phyloP scores from a whole-genome alignment of 2,888 invertebrate species.

The Glaucopsyche alexis region DNA sequence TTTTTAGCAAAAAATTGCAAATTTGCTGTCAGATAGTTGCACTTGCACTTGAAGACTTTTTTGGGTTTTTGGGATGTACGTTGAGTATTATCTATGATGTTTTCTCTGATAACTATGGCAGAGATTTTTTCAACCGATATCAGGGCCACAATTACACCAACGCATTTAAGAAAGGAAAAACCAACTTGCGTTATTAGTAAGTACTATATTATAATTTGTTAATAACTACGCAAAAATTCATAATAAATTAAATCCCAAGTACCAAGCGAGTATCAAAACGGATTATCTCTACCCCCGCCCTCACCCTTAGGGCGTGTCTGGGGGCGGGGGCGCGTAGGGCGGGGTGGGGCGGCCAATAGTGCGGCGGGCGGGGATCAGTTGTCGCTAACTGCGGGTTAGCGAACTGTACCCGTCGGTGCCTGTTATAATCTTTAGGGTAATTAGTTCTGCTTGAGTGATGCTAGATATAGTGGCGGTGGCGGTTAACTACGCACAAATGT shows the following conservation, averaged over 20 bases:
- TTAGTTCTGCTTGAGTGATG: neutral
- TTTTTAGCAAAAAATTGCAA: neutral
- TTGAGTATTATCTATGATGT: too few species aligned
- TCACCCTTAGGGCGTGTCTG: conserved; percentile 6
- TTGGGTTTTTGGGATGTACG: too few species aligned
- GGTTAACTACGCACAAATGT: too few species aligned
- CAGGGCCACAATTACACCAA: too few species aligned
- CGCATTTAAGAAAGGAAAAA: too few species aligned
- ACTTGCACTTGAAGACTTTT: neutral
- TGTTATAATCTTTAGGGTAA: neutral
- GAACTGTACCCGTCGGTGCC: neutral
- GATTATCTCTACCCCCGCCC: neutral
- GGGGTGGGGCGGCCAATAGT: neutral
- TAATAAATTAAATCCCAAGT: neutral
- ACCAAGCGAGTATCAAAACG: conserved; percentile 8
- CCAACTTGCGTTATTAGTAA: too few species aligned
- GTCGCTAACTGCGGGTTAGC: conserved; percentile 7
- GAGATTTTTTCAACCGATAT: too few species aligned
- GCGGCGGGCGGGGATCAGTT: neutral
- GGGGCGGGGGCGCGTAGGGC: neutral
- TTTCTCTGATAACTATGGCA: too few species aligned
- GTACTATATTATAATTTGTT: neutral
- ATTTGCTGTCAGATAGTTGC: neutral
- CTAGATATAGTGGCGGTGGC: neutral
- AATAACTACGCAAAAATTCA: neutral